Evolutionary conservation across 1,140 invertebrate species (phyloP), one percentile per base, ranked within the genome.

Genomic region (Drosophila carrolli): DNA sequence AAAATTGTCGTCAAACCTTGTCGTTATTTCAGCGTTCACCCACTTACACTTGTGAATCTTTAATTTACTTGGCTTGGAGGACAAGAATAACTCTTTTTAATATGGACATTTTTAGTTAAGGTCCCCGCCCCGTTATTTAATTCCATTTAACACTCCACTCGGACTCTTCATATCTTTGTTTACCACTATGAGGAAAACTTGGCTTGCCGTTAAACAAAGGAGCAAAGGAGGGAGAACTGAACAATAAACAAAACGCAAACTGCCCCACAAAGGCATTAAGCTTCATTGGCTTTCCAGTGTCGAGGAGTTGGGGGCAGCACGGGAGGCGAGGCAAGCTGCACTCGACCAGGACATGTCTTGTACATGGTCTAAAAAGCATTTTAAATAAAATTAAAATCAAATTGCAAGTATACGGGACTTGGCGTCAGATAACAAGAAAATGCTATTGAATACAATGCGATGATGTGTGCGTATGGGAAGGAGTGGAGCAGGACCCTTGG

Each of bases 301-400:
- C n/a, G 1, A 16, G 16, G 40, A 23, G 29, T 14, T 29, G 16
- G n/a, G 8, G 10, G 13, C 4, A 35, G 23, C 0, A n/a, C 2
- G 10, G 14, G 19, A 6, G 19, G n/a, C 5, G 10, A 32, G 29
- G 47, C 23, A 23, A 5, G 13, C 70, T 56, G 41, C 66, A 57
- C 43, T 58, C n/a, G 6, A 10, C 41, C 29, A 57, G 37, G 67
- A 48, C 56, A 74, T 65, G 70, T 58, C 47, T 70, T 47, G 56
- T 61, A 67, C 73, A 76, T 75, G 72, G 76, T 78, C 78, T 78
- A 81, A 85, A 71, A 85, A 85, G 82, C 82, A 86, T 85, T 86
- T 85, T 85, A 85, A 85, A 86, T 85, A 81, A 86, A 86, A 85
- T 85, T 85, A 85, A 86, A 85, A 85, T 85, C 78, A 81, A 86